Evolutionary conservation across 2,888 invertebrate species (phyloP).

Genomic region (Lasius fuliginosus): DNA sequence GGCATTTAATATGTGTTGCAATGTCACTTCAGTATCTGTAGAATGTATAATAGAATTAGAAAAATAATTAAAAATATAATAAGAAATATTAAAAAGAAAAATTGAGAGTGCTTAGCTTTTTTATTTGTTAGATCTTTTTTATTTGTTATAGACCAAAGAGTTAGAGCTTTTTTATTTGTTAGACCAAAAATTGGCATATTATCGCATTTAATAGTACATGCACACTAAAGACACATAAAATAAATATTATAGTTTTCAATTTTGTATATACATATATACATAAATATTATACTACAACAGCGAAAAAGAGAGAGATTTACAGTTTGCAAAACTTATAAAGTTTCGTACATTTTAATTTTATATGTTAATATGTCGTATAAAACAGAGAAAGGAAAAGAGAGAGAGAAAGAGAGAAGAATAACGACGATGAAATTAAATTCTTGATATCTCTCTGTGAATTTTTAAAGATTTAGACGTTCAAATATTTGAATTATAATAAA

Average conservation of each 20-base stretch:
- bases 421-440: not conserved
- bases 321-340: not conserved
- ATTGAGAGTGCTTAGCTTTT: conserved; percentile 1
- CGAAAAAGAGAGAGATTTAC: not conserved
- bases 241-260: not conserved
- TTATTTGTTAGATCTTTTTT: not conserved
- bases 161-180: not conserved
- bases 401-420: not conserved
- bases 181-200: not conserved
- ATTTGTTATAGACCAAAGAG: not conserved
- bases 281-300: not conserved
- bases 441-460: not conserved
- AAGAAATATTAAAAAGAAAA: not conserved
- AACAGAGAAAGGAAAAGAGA: not conserved
- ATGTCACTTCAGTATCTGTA: not conserved
- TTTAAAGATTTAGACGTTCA: not conserved
- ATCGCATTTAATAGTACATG: not conserved
- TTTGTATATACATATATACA: not conserved
- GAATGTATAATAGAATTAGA: conserved; percentile 7
- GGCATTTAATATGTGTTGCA: conserved; percentile 25
- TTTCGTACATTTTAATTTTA: not conserved
- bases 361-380: not conserved
- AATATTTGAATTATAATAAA: not conserved
- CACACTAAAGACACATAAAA: not conserved
- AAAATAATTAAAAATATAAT: not conserved